Base-by-base conservation (phyloP, 2,888 invertebrate genomes). In the Cryptophagus acutangulus region DNA sequence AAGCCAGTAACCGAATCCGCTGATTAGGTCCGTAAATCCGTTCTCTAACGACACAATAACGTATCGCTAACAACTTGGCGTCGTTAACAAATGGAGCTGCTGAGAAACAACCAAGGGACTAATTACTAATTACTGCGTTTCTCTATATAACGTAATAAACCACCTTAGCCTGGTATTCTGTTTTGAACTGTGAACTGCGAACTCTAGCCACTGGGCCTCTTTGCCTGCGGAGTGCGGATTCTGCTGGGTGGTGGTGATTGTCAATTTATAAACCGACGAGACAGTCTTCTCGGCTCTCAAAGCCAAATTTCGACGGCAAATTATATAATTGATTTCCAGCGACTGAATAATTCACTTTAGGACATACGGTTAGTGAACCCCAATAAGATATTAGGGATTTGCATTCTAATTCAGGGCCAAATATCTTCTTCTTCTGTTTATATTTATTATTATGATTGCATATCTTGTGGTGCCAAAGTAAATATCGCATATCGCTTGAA, bases 21-120 rank as follows among this genome's bases (percentile, higher is more conserved):
- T 58, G 58, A 62, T 62, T 62, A 60, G 54, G 52, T 54, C 48
- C 51, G 58, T 61, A 62, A 62, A 62, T 62, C 53, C 53, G 49
- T 41, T 42, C 51, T 50, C 52, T 58, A 62, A 61, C 58, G 59
- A 58, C 59, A 58, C 53, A 48, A 54, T 62, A 62, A 61, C 60
- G 61, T 58, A 63, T 62, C 59, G 55, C 57, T 59, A 59, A 61
- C 57, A 52, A 48, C 49, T 51, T 40, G 46, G 43, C 43, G 54
- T 58, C 55, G 56, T 61, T 59, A 60, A 59, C 56, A 58, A 59
- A 57, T 58, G 57, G 51, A 58, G 49, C 51, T 54, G 46, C 46
- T 51, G 51, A 56, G 58, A 52, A 50, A 51, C 51, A 49, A 51
- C 46, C 48, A 26, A 41, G 48, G 46, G 49, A 49, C 52, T 58